phyloP scores from a whole-genome alignment of 2,797 vertebrate species.

The Brachyalestes nurse region DNA sequence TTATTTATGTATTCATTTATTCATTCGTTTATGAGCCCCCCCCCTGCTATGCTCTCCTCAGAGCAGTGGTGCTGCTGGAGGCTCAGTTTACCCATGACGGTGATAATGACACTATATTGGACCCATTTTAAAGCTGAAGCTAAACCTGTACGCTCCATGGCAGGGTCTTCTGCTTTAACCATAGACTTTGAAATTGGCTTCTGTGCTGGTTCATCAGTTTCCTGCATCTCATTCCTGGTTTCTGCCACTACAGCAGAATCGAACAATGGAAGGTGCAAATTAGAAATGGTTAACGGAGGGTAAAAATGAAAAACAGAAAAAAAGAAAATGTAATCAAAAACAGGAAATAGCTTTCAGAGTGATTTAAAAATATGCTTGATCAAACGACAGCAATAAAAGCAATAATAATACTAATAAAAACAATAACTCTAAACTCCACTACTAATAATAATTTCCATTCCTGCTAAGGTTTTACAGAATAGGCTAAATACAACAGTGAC shows the following conservation, averaged over 20 bases:
- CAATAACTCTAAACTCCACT: no score
- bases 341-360: not conserved
- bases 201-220: not conserved
- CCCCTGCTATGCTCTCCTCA: not conserved
- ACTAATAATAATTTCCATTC: no score
- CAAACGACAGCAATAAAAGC: no score
- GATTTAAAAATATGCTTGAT: no score
- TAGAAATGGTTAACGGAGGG: not conserved
- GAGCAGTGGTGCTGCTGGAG: not conserved
- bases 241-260: not conserved
- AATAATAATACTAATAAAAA: no score
- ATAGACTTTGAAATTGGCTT: conserved; percentile 11
- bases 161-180: conserved; percentile 4
- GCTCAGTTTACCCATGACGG: conserved; percentile 13
- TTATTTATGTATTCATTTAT: conserved; percentile 21
- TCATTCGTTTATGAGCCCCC: conserved; percentile 21
- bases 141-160: not conserved
- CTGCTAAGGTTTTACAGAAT: no score
- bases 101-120: not conserved
- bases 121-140: not conserved
- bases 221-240: not conserved
- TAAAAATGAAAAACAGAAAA: not conserved
- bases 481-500: no score
- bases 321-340: not conserved
- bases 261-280: not conserved